Base-by-base conservation (phyloP, 2,888 invertebrate species). In the Drosophila meridiana region DNA sequence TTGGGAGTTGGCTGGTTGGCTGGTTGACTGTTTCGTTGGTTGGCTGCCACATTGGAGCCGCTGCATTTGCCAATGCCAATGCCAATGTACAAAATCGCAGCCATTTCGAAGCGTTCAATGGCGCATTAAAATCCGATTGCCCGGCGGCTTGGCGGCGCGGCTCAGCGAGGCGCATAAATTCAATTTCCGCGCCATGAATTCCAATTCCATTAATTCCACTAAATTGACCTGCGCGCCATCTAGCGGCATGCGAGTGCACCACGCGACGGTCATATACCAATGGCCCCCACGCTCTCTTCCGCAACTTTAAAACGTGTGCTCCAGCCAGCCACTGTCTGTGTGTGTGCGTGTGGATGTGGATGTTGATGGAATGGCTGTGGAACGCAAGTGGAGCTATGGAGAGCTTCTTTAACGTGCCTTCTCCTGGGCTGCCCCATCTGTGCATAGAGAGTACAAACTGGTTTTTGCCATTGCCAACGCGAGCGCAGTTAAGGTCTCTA, bases 131-230 rank as follows among this genome's bases (percentile, higher is more conserved):
- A 90, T 82, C 79, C 87, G 87, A 91, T 91, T 90, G 88, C 85
- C 80, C 82, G 71, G 55, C 82, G 63, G 69, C 69, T 52, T 60
- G 64, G 55, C 77, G 81, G 69, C 75, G 70, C 69, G 78, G 82
- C 74, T 75, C 80, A 79, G 72, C 83, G 79, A 80, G 76, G 71
- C 81, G 78, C 83, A 91, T 91, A 91, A 90, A 91, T 91, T 91
- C 85, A 76, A 88, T 93, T 93, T 93, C 93, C 92, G 92, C 91
- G 87, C 91, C 93, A 93, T 93, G 92, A 92, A 93, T 92, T 92
- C 90, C 90, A 90, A 89, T 92, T 92, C 92, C 92, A 93, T 93
- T 93, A 93, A 91, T 93, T 93, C 93, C 93, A 92, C 92, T 91
- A 92, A 91, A 93, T 93, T 93, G 92, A 93, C 91, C 92, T 81